Base-by-base conservation (phyloP, 2,888 invertebrate genomes). In the Athalia rosae region DNA sequence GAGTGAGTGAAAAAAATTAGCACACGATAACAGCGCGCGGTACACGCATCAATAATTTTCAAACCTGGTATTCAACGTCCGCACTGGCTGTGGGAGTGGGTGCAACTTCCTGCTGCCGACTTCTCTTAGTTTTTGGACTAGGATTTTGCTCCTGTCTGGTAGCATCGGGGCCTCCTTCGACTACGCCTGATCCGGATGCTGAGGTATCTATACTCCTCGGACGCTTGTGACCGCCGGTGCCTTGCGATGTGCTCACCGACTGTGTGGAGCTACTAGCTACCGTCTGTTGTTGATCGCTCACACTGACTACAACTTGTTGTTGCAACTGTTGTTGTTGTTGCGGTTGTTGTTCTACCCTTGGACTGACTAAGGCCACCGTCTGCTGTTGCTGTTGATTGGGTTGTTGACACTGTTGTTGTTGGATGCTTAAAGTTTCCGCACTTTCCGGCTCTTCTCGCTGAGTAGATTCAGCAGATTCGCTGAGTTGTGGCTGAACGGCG, bases 281-380 rank as follows among this genome's bases (percentile, higher is more conserved):
- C 0, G 88, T 89, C 56, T 90, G 90, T 50, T 89, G 90, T 74
- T 89, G 89, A 78, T 90, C 90, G 77, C 88, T 88, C 4, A 84
- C 84, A 1, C 83, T 84, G 4, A 84, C 81, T 76, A 86, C 86
- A 69, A 86, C 86, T 56, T 88, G 86, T 47, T 85, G 82, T 56
- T 87, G 83, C 43, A 84, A 83, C 28, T 86, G 87, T n/a, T 86
- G 82, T 58, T 85, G 83, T 81, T 86, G 77, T 45, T 77, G 76
- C 50, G 43, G 50, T 59, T 69, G 77, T 61, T 83, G 84, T 83
- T 95, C 95, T 77, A 94, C 92, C 78, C 95, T 92, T 0, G 95
- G 95, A 83, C 94, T 91, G 28, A 95, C 94, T 80, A 95, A 90
- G 0, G 95, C 95, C 6, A 95, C 94, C 0, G 93, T 94, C 91